Evolutionary conservation across 2,888 invertebrate genomes (phyloP).

Genomic region (Synergus laeviventris): DNA sequence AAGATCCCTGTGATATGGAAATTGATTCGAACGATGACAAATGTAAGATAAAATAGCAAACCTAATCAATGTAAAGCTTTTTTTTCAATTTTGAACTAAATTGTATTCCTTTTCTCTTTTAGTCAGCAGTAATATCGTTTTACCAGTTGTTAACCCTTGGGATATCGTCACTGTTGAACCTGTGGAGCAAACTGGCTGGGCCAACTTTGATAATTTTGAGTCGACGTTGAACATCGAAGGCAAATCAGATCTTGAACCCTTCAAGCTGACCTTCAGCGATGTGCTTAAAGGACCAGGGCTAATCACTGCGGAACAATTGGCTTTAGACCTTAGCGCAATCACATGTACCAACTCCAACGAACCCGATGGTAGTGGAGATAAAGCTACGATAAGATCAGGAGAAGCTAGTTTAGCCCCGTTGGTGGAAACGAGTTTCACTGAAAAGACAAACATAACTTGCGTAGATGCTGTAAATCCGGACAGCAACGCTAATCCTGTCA

Average conservation of each 20-base stretch:
- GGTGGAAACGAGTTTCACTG: not conserved
- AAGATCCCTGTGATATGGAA: conserved; percentile 73
- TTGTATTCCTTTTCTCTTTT: not conserved
- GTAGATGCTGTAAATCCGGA: conserved; percentile 57
- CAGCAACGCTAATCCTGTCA: conserved; percentile 64
- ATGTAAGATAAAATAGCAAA: conserved; percentile 54
- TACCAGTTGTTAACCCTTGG: conserved; percentile 69
- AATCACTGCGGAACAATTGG: conserved; percentile 14
- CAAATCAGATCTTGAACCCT: conserved; percentile 52
- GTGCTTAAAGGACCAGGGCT: not conserved
- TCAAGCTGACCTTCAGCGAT: conserved; percentile 4
- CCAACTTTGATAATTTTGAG: conserved; percentile 72
- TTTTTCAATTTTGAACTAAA: conserved; percentile 16
- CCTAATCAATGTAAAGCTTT: conserved; percentile 36
- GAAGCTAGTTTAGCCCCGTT: conserved; percentile 26
- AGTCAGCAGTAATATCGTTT: conserved; percentile 45
- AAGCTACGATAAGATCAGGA: not conserved
- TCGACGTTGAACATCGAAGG: conserved; percentile 57
- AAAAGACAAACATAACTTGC: conserved; percentile 33
- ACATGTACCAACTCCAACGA: conserved; percentile 4
- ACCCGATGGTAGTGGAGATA: not conserved
- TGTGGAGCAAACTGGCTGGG: conserved; percentile 70
- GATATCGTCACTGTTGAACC: conserved; percentile 60
- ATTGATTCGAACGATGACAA: conserved; percentile 77
- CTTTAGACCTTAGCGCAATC: not conserved